Base-by-base conservation (phyloP, 2,113 vertebrate genomes). In the Saguinus midas region DNA sequence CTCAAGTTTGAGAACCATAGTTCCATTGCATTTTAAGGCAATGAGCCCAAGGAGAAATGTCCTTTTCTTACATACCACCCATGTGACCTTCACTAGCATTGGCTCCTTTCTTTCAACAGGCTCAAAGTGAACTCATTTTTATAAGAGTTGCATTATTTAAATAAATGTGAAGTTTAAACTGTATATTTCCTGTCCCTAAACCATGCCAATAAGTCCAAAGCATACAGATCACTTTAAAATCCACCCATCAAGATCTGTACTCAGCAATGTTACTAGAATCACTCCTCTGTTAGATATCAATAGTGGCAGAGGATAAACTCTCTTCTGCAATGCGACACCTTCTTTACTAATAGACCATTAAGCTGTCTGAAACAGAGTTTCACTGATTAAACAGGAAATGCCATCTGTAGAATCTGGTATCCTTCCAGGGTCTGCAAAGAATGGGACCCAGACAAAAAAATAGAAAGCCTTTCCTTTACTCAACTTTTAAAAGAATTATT, bases 321-420 rank as follows among this genome's bases (percentile, higher is more conserved):
- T 20, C 35, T 21, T 16, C 81, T 76, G 90, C 81, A 52, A 27
- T 1, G 61, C 1, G n/a, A 73, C 86, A 93, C 96, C 94, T 94
- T 75, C 85, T 83, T 91, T 27, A 58, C 91, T 48, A 52, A 72
- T 5, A 88, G 93, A 40, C 93, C 96, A 85, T 90, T 88, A 91
- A 78, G 76, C 76, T 82, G 93, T 94, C 95, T 66, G 81, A 61
- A 73, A 1, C n/a, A 10, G 80, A 87, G 84, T 27, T 43, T 87
- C 23, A 16, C 11, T 43, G 10, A 94, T 96, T 94, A 88, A 94
- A 91, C 88, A 98, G 97, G 97, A 96, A 96, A 91, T 76, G 87
- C 93, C 95, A 37, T 70, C 93, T 45, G 25, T 11, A 17, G 84
- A 3, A 40, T 52, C 90, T 88, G 80, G 55, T 37, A 16, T 73